These are phyloP conservation scores for Apis laboriosa DNA, from an alignment of 1,140 invertebrate species.

Conservation along the genomic window DNA sequence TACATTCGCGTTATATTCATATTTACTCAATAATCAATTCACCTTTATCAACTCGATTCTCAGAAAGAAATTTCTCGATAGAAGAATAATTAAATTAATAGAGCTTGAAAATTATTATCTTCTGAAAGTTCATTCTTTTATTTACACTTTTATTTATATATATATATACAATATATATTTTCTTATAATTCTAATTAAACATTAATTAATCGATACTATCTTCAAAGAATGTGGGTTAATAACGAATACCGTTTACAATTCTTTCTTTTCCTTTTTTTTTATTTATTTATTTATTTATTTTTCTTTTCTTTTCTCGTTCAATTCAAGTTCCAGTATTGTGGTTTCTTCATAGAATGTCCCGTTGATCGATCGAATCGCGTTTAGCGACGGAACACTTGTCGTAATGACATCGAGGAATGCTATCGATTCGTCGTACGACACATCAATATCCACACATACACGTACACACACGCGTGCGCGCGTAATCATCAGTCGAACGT, in stretches of 20 bases:
- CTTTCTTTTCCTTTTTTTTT: background rate
- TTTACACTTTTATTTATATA: too few species aligned
- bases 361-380: conserved; percentile 1
- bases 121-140: too few species aligned
- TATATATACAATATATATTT: background rate
- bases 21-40: too few species aligned
- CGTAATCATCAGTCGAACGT: background rate
- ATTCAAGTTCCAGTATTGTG: background rate
- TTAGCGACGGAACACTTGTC: conserved; percentile 12
- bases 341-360: background rate
- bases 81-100: too few species aligned
- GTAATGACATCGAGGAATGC: conserved; percentile 10
- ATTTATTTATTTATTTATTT: background rate
- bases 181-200: background rate
- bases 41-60: too few species aligned
- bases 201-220: background rate
- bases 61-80: too few species aligned
- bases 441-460: background rate
- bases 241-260: background rate
- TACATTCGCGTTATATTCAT: too few species aligned
- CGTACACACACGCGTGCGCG: too few species aligned
- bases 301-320: too few species aligned
- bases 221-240: background rate
- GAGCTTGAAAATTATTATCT: too few species aligned
- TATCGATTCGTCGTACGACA: conserved; percentile 13